Base-by-base conservation (phyloP, 2,888 invertebrate genomes). In the Leptogaster cylindrica region DNA sequence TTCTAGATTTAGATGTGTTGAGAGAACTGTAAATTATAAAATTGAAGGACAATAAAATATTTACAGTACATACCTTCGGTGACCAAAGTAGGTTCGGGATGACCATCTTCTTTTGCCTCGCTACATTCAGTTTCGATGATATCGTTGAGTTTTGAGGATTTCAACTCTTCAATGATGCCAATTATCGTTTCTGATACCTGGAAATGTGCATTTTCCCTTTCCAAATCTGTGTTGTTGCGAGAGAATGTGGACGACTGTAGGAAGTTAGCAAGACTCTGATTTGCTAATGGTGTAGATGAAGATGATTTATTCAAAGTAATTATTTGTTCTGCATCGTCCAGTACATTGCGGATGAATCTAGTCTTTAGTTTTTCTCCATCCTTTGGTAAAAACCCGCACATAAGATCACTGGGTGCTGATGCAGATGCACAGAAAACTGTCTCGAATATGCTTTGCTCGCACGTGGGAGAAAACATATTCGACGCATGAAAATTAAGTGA, bases 161-260 rank as follows among this genome's bases (percentile, higher is more conserved):
- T 87, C 6, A 89, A 84, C 75, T 88, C 87, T 76, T 92, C 92
- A 71, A 92, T 90, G 10, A 91, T 92, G 6, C 91, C 87, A 70
- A 93, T 93, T 76, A 93, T 86, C 0, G 91, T 91, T 79, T 93
- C 93, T 2, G 90, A 91, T 70, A 93, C 88, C 75, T 87, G 88
- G 78, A 93, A 93, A 81, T 93, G 93, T 0, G 92, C 92, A 81
- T 93, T 93, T 81, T 93, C 93, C 75, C 92, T 82, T 75, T 92
- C 92, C 67, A 92, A 81, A 75, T 91, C 91, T 0, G 91, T 92
- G 75, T 89, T 89, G 16, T 86, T 83, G 69, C 87, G 84, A 27
- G 88, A 84, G 75, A 89, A 88, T 72, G 89, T 87, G 51, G 88
- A 86, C 16, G 89, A 89, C 2, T 89, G 87, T 27, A 92, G 79